These are phyloP conservation scores for Halichoerus grypus DNA, from an alignment of 2,113 vertebrate genomes.

Conservation along the genomic window DNA sequence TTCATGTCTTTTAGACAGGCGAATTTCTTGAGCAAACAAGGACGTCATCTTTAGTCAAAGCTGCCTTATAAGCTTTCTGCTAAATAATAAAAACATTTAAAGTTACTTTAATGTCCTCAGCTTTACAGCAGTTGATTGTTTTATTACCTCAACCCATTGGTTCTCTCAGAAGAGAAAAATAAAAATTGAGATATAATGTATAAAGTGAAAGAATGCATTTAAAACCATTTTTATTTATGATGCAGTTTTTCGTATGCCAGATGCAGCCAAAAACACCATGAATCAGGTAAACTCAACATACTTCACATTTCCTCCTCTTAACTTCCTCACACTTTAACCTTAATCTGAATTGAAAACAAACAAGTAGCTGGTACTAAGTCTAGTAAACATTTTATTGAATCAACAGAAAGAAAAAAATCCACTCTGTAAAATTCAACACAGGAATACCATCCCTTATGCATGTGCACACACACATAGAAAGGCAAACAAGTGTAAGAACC, in stretches of 20 bases:
- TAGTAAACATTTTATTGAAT: conserved; percentile 65
- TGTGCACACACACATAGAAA: background rate
- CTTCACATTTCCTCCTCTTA: background rate
- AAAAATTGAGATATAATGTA: background rate
- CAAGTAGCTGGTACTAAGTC: conserved; percentile 70
- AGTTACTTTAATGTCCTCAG: conserved; percentile 51
- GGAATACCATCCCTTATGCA: conserved; percentile 36
- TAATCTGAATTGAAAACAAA: conserved; percentile 67
- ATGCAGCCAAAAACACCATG: background rate
- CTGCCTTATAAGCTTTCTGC: conserved; percentile 59
- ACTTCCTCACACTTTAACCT: background rate
- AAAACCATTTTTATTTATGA: conserved; percentile 44
- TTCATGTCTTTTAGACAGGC: conserved; percentile 89
- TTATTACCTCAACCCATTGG: background rate
- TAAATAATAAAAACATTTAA: conserved; percentile 78
- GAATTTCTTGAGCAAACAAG: conserved; percentile 86
- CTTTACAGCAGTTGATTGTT: conserved; percentile 44
- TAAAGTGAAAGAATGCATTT: conserved; percentile 32
- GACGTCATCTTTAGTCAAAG: conserved; percentile 83
- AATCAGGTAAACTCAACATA: conserved; percentile 54
- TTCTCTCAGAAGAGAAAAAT: conserved; percentile 47
- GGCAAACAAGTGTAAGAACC: conserved; percentile 60
- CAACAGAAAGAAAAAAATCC: conserved; percentile 62
- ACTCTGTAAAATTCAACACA: conserved; percentile 62
- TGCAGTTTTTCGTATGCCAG: background rate